Conservation (phyloP, 2,797 vertebrate species). For the Benthosema pterotum region DNA sequence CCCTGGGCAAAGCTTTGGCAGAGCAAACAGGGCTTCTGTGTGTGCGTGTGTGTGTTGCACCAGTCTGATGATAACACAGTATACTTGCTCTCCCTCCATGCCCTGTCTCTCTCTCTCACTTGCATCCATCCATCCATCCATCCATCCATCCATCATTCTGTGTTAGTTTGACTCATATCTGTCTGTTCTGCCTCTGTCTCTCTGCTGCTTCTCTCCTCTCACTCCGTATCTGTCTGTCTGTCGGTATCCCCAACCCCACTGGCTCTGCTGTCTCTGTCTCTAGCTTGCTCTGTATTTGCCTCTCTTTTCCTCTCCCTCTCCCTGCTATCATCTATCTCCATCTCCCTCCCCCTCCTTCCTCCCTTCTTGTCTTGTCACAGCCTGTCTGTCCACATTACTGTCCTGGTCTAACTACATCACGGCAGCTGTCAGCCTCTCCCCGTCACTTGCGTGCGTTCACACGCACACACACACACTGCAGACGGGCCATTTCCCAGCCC, state of each 20-base stretch:
- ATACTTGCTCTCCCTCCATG: constrained; percentile 4
- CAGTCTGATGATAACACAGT: constrained; percentile 9
- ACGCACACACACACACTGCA: too few species aligned
- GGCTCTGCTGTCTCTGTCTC: neutral
- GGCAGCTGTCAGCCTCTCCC: constrained; percentile 55
- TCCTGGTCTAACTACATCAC: constrained; percentile 65
- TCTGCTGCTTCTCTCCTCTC: constrained; percentile 2
- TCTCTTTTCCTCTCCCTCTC: constrained; percentile 8
- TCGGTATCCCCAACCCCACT: neutral
- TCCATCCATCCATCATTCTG: neutral
- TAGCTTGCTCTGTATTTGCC: neutral
- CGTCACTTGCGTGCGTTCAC: constrained; percentile 37
- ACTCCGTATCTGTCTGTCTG: constrained; percentile 34
- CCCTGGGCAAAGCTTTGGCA: too few species aligned
- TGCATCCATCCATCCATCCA: neutral
- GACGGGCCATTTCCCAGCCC: too few species aligned
- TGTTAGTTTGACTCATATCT: neutral
- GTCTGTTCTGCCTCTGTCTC: constrained; percentile 4
- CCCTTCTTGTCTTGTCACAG: constrained; percentile 59
- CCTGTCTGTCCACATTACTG: constrained; percentile 66
- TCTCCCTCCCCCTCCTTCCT: constrained; percentile 47
- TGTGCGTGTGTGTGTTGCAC: too few species aligned
- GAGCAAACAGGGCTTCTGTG: too few species aligned
- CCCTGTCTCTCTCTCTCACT: constrained; percentile 19
- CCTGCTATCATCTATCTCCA: constrained; percentile 66